Base-by-base conservation (phyloP, 2,113 vertebrate species). In the Machaerirhynchus nigripectus region DNA sequence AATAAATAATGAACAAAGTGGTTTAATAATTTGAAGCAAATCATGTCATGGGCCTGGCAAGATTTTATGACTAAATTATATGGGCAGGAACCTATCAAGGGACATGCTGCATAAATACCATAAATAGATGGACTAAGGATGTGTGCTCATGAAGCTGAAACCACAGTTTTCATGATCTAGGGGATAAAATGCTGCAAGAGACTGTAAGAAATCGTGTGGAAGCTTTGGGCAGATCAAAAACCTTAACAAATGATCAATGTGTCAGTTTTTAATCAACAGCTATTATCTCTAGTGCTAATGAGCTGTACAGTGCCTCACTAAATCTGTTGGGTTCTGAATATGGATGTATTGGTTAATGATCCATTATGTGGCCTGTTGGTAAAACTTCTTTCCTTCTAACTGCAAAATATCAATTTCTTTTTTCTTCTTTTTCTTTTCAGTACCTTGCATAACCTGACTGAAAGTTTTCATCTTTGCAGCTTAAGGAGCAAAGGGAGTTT, bases 191-290 rank as follows among this genome's bases (percentile, higher is more conserved):
- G 56, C 74, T 80, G 22, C 55, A 27, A 33, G 31, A 68, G 35
- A 44, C 30, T 86, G 40, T 74, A 60, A 71, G n/a, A 80, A 87
- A 74, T 50, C 40, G 74, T 44, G 21, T 90, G 40, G 61, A 93
- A 78, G 73, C 28, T 81, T 87, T 70, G 59, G 46, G 44, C 60
- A 93, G 91, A 63, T 92, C 78, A 96, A 90, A 64, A 88, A 37
- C 73, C 47, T 78, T 91, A 97, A 96, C 81, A 96, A 97, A 98
- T 94, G 94, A 77, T 93, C 87, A 96, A 10, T 84, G 90, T 89
- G 83, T 76, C 78, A 83, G 87, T 83, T 97, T 97, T 97, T 97
- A 98, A 99, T 98, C 97, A 98, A 97, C 97, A 88, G 57, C 91
- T 93, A 96, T 98, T 97, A 98, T 95, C 86, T 95, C 71, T 89